Conservation (phyloP, 2,888 invertebrate genomes). For the Athetis lepigone region DNA sequence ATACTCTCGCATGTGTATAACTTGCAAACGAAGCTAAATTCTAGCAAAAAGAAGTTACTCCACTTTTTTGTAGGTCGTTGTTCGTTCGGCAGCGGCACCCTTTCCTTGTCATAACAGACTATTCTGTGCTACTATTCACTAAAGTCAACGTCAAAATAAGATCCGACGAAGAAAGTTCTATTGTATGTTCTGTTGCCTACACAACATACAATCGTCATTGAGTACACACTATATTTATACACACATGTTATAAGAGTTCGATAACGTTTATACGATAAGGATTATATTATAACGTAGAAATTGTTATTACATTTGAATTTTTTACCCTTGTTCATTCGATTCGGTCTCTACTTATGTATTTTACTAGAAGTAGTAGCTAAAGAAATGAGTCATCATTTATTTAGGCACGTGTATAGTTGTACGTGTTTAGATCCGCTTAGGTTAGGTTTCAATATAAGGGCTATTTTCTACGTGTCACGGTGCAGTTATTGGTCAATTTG, state of each 20-base stretch:
- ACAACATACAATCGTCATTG: slow-evolving; percentile 5
- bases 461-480: background rate
- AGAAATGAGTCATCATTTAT: slow-evolving; percentile 44
- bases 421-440: slow-evolving; percentile 29
- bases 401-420: slow-evolving; percentile 45
- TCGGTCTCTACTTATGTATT: slow-evolving; percentile 22
- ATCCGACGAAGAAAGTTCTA: background rate
- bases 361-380: slow-evolving; percentile 16
- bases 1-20: background rate
- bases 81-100: background rate
- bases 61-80: slow-evolving; percentile 9
- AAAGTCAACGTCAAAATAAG: slow-evolving; percentile 13
- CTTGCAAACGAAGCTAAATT: background rate
- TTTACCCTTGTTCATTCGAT: slow-evolving; percentile 44
- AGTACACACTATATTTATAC: slow-evolving; percentile 1
- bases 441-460: slow-evolving; percentile 13
- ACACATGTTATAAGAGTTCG: slow-evolving; percentile 19
- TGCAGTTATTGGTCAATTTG: background rate
- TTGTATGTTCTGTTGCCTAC: slow-evolving; percentile 16
- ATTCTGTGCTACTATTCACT: slow-evolving; percentile 3
- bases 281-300: slow-evolving; percentile 45
- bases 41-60: background rate
- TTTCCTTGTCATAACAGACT: background rate
- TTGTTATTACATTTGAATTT: slow-evolving; percentile 47
- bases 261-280: slow-evolving; percentile 45